Evolutionary conservation across 2,888 invertebrate genomes (phyloP), one percentile per base, ranked within the genome.

Genomic region (Epinotia bilunana): DNA sequence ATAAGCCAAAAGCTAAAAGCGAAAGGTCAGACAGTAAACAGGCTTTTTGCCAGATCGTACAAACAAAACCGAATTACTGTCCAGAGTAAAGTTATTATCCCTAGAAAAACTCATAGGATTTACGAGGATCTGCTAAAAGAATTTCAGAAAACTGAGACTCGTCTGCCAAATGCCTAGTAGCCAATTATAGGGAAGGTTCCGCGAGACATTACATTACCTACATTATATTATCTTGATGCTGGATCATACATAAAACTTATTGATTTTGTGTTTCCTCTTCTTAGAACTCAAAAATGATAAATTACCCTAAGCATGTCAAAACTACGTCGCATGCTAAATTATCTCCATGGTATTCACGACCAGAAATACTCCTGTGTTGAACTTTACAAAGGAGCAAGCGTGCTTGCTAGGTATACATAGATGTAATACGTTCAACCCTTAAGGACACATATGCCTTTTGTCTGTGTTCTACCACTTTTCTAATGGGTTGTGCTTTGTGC

Each of bases 11-110:
- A 53, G 5, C 63, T 62, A n/a, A 39, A 33, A 12, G 55, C 18
- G n/a, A 63, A 55, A 63, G 62, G 55, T 63, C 63, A 53, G 46
- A 58, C 64, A 46, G 46, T 58, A 72, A 72, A 64, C 20, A 72
- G 58, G 7, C 23, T 49, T 72, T 57, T 49, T 46, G 46, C 23
- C n/a, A 12, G 33, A 39, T 49, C 57, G 13, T 61, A 67, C 39
- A 61, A 58, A 55, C 20, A 55, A 11, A 73, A 73, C 20, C 49
- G 53, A 58, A 65, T 65, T 67, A 68, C 39, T 67, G 61, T 73
- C 67, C 20, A 12, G 16, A 60, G 18, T 62, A 49, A 46, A 63
- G 62, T 55, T 71, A 63, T 63, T 58, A 55, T 64, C 43, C 57
- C 57, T n/a, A 43, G 46, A 49, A 49, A 20, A 61, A 58, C 39